Evolutionary conservation across 2,113 vertebrate species (phyloP), one percentile per base, ranked within the genome.

Genomic region (Stigmatopora nigra): DNA sequence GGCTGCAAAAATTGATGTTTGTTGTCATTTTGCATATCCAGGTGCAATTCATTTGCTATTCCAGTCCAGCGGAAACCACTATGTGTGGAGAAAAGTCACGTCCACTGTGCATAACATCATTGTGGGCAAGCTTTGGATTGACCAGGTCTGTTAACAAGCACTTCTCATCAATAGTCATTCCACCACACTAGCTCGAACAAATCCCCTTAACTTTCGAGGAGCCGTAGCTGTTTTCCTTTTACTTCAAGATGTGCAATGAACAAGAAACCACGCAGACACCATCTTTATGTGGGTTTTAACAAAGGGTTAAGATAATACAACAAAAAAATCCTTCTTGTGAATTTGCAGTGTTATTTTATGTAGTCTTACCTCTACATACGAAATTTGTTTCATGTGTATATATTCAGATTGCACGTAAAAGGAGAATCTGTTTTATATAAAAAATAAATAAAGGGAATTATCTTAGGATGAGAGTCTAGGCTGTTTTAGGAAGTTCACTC

Each of bases 41-140:
- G 97, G 97, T 68, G 89, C 92, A 82, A 99, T 99, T 82, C 97
- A 99, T 84, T 88, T 98, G 49, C 93, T 95, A 64, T 99, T 99
- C 70, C 92, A 95, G 66, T 88, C 91, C 77, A 96, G 91, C 0
- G 94, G 97, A 69, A 97, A 99, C 78, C 96, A 98, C 88, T 99
- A 98, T 0, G 90, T 98, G 59, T 99, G 97, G 97, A 93, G 92
- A 76, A 99, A 99, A 71, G 95, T 97, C 87, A 99, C 97, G 57
- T 98, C 96, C 12, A 99, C 97, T 0, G 97, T 99, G 61, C 97
- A 99, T 86, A 99, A 99, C 87, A 99, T 99, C 88, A 99, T 99
- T 0, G 96, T 99, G 81, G 97, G 97, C 78, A 98, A 97, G 81
- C 93, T 99, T 72, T 99, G 97, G 96, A 99, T 99, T 0, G 97